Evolutionary conservation across 2,113 vertebrate genomes (phyloP).

Genomic region (Craseonycteris thonglongyai): DNA sequence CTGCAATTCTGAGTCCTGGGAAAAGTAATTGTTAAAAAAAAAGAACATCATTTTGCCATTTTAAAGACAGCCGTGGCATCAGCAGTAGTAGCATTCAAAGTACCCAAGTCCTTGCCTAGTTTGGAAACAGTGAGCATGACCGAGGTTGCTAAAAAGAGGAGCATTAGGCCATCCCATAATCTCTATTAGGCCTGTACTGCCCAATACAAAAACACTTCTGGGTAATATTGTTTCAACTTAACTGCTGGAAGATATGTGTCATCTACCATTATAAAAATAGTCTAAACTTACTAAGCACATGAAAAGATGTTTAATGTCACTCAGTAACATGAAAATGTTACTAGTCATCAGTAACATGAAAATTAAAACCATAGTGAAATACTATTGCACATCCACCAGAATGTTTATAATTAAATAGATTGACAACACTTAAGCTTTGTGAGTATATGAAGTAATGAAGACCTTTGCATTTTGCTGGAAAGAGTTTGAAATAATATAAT

Average conservation of each 20-base stretch:
- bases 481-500: no score
- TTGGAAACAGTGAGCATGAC: neutral
- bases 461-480: neutral
- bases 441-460: neutral
- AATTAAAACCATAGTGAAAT: no score
- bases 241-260: neutral
- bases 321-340: conserved; percentile 26
- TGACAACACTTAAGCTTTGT: neutral
- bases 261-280: conserved; percentile 23
- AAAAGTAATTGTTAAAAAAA: neutral
- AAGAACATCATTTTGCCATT: neutral
- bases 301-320: neutral
- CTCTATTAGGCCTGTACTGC: neutral
- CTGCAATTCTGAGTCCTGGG: neutral
- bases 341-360: no score
- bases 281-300: conserved; percentile 6
- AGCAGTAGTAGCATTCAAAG: neutral
- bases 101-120: neutral
- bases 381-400: no score
- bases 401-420: conserved; percentile 41
- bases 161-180: neutral
- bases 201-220: neutral
- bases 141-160: neutral
- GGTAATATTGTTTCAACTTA: neutral
- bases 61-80: neutral